phyloP scores from a whole-genome alignment of 2,888 invertebrate species.

The Idaea aversata region DNA sequence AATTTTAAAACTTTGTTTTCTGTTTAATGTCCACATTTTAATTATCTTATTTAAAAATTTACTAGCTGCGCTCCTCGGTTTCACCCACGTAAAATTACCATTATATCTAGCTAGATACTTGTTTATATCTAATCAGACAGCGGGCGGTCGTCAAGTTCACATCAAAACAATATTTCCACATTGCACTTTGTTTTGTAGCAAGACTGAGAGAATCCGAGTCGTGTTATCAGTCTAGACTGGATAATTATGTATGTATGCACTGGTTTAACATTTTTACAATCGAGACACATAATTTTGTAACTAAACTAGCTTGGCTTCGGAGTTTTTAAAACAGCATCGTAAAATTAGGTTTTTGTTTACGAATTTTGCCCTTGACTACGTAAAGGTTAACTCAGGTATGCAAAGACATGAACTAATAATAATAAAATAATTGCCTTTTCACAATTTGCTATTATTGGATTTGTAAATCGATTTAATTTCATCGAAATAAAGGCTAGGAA shows the following conservation, averaged over 20 bases:
- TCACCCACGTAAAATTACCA: not conserved
- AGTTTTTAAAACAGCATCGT: not conserved
- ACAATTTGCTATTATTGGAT: no score
- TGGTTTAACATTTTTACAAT: not conserved
- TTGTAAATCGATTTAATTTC: no score
- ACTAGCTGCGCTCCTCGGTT: no score
- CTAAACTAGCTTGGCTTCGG: not conserved
- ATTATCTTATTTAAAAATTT: no score
- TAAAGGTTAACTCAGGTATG: not conserved
- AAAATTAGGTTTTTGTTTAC: not conserved
- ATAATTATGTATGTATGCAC: conserved; percentile 13
- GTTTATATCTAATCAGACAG: not conserved
- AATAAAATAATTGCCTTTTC: no score
- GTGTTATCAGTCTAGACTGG: conserved; percentile 36
- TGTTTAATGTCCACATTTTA: no score
- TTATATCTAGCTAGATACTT: no score
- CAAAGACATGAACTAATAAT: no score
- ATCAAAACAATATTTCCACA: not conserved
- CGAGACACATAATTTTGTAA: not conserved
- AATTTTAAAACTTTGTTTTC: no score
- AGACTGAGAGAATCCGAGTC: conserved; percentile 8
- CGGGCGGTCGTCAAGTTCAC: not conserved
- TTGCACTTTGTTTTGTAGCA: conserved; percentile 1
- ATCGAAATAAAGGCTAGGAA: no score
- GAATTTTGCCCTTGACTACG: not conserved